A percentile compares a stretch with the other conserved stretches of the same genome.
Evolutionary conservation across 2,888 invertebrate genomes (phyloP).

Genomic region (Drosophila putrida): DNA sequence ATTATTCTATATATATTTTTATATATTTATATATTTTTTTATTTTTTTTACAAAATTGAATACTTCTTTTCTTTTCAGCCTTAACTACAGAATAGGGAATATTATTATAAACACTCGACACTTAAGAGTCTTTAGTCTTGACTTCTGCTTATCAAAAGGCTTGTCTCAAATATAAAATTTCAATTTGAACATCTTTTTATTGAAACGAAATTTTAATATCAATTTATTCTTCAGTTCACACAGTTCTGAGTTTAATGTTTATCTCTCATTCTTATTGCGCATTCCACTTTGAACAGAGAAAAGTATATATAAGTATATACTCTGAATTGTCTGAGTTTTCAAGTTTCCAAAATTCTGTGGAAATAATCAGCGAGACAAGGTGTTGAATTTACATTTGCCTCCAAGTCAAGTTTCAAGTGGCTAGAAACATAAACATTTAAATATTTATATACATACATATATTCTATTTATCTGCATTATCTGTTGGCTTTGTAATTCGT

Average conservation of each 20-base stretch:
- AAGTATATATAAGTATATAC: neutral
- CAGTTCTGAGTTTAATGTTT: neutral
- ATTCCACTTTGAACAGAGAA: neutral
- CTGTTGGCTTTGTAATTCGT: neutral
- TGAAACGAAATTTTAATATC: neutral
- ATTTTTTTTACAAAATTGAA: no score
- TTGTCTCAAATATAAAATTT: neutral
- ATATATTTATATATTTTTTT: no score
- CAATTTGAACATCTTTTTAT: neutral
- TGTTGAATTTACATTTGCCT: constrained; percentile 34
- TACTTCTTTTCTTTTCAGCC: no score
- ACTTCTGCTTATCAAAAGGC: neutral
- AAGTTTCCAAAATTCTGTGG: constrained; percentile 28
- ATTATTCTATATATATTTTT: no score
- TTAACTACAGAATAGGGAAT: no score
- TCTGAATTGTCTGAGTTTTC: neutral
- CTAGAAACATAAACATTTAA: no score
- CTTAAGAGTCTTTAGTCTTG: no score
- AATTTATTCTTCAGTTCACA: neutral
- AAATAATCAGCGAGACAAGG: constrained; percentile 29
- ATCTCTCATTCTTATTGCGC: constrained; percentile 7
- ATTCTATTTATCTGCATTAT: neutral
- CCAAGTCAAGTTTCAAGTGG: neutral
- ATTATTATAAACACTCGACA: neutral
- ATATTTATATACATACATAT: no score